Base-by-base conservation (phyloP, 2,113 vertebrate genomes). In the Eurystomus gularis region DNA sequence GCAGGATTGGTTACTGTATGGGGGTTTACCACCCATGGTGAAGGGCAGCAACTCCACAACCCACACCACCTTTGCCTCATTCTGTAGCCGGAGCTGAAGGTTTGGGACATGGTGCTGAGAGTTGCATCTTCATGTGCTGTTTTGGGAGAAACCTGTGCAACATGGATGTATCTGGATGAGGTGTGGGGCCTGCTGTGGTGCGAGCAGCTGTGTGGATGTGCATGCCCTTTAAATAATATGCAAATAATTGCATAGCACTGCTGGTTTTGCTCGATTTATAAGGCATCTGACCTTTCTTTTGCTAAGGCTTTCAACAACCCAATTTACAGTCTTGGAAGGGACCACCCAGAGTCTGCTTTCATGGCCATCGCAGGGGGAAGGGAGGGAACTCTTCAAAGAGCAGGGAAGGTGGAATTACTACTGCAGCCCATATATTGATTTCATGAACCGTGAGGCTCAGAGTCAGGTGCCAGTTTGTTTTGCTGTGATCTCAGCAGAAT, bases 281-380 rank as follows among this genome's bases (percentile, higher is more conserved):
- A 91, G 24, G 94, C 94, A 61, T 44, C 94, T 95, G 90, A 96
- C 91, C 82, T 96, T 91, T 48, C 84, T 85, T 96, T 83, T 86
- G 82, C 88, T 55, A 28, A 78, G 62, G 85, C 91, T 97, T 96
- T 96, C 96, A 97, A 44, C 88, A 95, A 96, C 48, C 51, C 86
- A 94, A 35, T 96, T 97, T 93, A 93, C 81, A 89, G 78, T 14
- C 35, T 52, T 64, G 86, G 75, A 49, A 70, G 52, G 75, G 96
- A 95, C 97, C 96, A 97, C 96, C 97, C 95, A 82, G 77, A 42
- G 89, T 28, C 51, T 46, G 6, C 14, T 42, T 94, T 86, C 58
- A 25, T 71, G 82, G 60, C 73, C 1, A 64, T 7, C 12, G 8
- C 35, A 62, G 68, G 37, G 71, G 75, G 44, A 60, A 86, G 48